Percentiles rank a stretch among this genome's conserved stretches.
phyloP scores from a whole-genome alignment of 2,888 invertebrate genomes.

The Eilema griseolum region DNA sequence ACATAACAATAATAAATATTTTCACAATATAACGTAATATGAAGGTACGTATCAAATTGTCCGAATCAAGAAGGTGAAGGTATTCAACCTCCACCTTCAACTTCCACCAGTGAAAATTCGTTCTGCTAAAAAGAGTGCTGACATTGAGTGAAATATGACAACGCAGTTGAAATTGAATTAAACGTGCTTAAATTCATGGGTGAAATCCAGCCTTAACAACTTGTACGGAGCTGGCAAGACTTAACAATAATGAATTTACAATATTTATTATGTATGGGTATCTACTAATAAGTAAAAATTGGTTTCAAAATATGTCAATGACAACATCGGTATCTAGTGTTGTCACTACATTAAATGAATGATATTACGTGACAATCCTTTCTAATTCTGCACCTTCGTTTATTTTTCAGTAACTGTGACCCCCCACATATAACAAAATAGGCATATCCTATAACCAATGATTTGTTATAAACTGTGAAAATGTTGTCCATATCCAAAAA shows the following conservation, averaged over 20 bases:
- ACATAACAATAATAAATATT: slow-evolving; percentile 59
- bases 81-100: not conserved
- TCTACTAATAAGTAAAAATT: not conserved
- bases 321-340: not conserved
- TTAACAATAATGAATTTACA: slow-evolving; percentile 4
- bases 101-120: not conserved
- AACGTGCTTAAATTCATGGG: not conserved
- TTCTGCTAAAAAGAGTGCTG: not conserved
- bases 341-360: not conserved
- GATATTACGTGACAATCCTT: not conserved
- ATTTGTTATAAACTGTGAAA: no score
- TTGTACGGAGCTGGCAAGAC: not conserved
- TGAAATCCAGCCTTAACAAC: not conserved
- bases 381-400: not conserved
- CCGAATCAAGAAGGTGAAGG: not conserved
- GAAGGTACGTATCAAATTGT: slow-evolving; percentile 8
- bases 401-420: not conserved
- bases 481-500: no score
- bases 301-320: not conserved
- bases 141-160: not conserved
- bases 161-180: not conserved
- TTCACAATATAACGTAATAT: slow-evolving; percentile 54
- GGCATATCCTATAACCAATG: no score
- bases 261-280: not conserved
- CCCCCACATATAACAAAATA: not conserved